Evolutionary conservation across 2,113 vertebrate species (phyloP).

Genomic region (Nerophis ophidion): DNA sequence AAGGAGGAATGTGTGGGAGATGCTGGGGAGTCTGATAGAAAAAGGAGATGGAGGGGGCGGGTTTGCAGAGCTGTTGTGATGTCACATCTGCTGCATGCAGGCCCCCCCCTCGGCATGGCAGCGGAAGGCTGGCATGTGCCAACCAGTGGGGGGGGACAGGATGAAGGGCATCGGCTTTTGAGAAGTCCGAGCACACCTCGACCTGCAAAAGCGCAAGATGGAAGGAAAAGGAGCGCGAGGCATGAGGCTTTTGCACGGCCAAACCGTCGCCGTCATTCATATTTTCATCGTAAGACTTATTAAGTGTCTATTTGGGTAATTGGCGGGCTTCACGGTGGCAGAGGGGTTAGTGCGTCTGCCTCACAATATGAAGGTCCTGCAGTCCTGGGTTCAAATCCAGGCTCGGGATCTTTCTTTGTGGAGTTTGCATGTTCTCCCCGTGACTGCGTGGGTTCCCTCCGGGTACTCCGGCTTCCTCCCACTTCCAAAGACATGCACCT

Average conservation of each 20-base stretch:
- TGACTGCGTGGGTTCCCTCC: too few species aligned
- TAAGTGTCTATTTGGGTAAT: neutral
- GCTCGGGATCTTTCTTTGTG: too few species aligned
- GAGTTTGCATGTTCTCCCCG: too few species aligned
- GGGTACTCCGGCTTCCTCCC: too few species aligned
- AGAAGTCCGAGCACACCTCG: slow-evolving; percentile 36
- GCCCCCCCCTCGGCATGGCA: slow-evolving; percentile 52
- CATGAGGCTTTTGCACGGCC: neutral
- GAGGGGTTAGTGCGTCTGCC: too few species aligned
- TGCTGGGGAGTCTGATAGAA: slow-evolving; percentile 52
- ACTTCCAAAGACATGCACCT: too few species aligned
- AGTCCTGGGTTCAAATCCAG: too few species aligned
- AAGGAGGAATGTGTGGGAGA: slow-evolving; percentile 67
- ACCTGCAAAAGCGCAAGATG: slow-evolving; percentile 5
- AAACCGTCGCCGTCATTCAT: slow-evolving; percentile 1
- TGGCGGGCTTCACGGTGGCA: too few species aligned
- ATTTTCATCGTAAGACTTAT: neutral
- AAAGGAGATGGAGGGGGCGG: slow-evolving; percentile 1
- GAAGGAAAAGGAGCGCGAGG: neutral
- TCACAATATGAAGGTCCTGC: too few species aligned
- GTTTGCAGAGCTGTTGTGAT: slow-evolving; percentile 46
- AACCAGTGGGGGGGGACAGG: slow-evolving; percentile 22
- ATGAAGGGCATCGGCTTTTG: slow-evolving; percentile 18
- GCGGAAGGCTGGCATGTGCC: slow-evolving; percentile 55
- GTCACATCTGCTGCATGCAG: slow-evolving; percentile 68